Base-by-base conservation (phyloP, 2,797 vertebrate genomes). In the Falco novaeseelandiae region DNA sequence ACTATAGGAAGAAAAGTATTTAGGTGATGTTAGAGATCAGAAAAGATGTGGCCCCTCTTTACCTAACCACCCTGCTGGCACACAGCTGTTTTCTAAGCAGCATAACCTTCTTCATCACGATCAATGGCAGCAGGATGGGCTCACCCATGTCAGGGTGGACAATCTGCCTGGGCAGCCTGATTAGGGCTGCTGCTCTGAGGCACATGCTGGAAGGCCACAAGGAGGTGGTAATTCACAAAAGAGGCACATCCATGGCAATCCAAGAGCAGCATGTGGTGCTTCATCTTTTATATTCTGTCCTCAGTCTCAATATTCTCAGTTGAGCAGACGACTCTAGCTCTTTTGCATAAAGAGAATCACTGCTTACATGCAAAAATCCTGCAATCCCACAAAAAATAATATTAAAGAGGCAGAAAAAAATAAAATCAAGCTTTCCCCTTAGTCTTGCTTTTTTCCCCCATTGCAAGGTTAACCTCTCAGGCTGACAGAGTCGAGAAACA, bases 211-310 rank as follows among this genome's bases (percentile, higher is more conserved):
- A 55, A 5, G 61, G 36, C 54, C 51, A 58, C 21, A 72, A 19
- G 18, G 29, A 83, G 42, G 10, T 27, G 62, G 26, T 57, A 62
- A 58, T 30, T 61, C 48, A 22, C 34, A 62, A 7, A 38, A n/a
- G 9, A 91, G 21, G 46, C 32, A 77, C 25, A 44, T 8, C 6
- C 17, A 48, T 0, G 1, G 32, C n/a, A 52, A 77, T 13, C 38
- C 51, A 46, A 36, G 20, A 5, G 46, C 2, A 3, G 48, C 48
- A 52, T 5, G 8, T 12, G 23, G 21, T 0, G 1, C 49, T 30
- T 32, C 1, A 1, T 18, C 42, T 65, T 63, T 27, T 26, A 29
- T 18, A 36, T 12, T 74, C 26, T 55, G 38, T 57, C 15, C 46
- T 86, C 15, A 52, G 16, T 11, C 14, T 71, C 25, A 65, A 4